Percentiles rank a stretch among this genome's conserved stretches.
These are phyloP conservation scores for Rhinogobio ventralis DNA, from an alignment of 2,797 vertebrate species.

Conservation along the genomic window DNA sequence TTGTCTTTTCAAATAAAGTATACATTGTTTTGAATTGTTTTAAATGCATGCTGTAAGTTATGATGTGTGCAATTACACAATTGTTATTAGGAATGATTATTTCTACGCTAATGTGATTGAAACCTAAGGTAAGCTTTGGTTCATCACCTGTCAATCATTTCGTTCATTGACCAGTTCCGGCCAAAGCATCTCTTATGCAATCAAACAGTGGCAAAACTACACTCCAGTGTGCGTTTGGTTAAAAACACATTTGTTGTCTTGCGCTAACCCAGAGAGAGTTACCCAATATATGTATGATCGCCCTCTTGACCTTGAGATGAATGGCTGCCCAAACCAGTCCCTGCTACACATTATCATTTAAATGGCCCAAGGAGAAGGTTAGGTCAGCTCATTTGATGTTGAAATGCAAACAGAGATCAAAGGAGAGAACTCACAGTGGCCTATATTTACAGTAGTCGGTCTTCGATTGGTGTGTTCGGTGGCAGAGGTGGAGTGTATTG, in stretches of 20 bases:
- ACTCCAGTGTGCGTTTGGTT: constrained; percentile 30
- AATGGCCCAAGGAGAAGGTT: constrained; percentile 76
- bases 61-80: background rate
- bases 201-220: background rate
- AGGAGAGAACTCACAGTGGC: constrained; percentile 70
- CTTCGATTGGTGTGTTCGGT: constrained; percentile 55
- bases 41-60: background rate
- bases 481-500: constrained; percentile 70
- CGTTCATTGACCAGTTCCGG: background rate
- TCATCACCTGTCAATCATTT: background rate
- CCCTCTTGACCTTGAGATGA: constrained; percentile 80
- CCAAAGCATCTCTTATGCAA: constrained; percentile 1
- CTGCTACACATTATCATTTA: constrained; percentile 81
- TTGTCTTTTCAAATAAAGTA: background rate
- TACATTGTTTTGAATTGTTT: background rate
- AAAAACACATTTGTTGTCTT: constrained; percentile 45
- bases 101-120: background rate
- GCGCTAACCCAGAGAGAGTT: constrained; percentile 47
- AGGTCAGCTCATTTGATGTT: constrained; percentile 83
- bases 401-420: constrained; percentile 85
- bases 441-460: constrained; percentile 72
- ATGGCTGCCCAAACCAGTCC: constrained; percentile 62
- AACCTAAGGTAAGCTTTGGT: background rate
- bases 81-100: background rate
- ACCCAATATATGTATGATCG: constrained; percentile 72